Base-by-base conservation (phyloP, 35 echinoderm and acorn worm genomes). In the Ptychodera flava region DNA sequence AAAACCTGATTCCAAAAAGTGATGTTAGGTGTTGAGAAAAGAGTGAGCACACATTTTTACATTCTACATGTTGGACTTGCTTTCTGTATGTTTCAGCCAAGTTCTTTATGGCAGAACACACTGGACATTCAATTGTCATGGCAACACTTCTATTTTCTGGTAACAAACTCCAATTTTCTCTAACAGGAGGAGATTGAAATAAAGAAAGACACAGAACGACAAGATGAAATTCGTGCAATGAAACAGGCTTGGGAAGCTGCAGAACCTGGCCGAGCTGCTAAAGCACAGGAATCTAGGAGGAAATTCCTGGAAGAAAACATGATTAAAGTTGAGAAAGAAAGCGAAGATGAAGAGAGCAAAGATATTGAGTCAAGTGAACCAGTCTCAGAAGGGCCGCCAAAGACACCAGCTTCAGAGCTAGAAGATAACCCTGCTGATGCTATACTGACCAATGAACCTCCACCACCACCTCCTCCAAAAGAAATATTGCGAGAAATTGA, bases 241-340 rank as follows among this genome's bases (percentile, higher is more conserved):
- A 99, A 99, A 88, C 96, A 94, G 78, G 92, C 93, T 0, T 94
- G 92, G 96, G 96, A 97, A 81, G 95, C 96, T 29, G 96, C 96
- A 0, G 96, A 99, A 76, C 96, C 96, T 28, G 96, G 96, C 28
- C 81, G 96, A 81, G 96, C 93, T 12, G 90, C 93, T 31, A 99
- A 99, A 33, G 96, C 96, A 16, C 93, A 84, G 83, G 85, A 90
- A 14, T 85, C 90, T 36, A 85, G 96, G 78, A 90, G 92, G 37
- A 92, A 94, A 82, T 94, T 94, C 90, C 88, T 99, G 27, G 94
- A 97, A 64, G 96, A 99, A 31, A 90, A 99, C 80, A 91, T 94
- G 33, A 91, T 99, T 80, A 99, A 99, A 79, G 84, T 99, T 33
- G 96, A 94, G 80, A 36, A 33, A 33, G 84, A 86, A 32, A 88